phyloP scores from a whole-genome alignment of 2,113 vertebrate species.

The Istiophorus platypterus region DNA sequence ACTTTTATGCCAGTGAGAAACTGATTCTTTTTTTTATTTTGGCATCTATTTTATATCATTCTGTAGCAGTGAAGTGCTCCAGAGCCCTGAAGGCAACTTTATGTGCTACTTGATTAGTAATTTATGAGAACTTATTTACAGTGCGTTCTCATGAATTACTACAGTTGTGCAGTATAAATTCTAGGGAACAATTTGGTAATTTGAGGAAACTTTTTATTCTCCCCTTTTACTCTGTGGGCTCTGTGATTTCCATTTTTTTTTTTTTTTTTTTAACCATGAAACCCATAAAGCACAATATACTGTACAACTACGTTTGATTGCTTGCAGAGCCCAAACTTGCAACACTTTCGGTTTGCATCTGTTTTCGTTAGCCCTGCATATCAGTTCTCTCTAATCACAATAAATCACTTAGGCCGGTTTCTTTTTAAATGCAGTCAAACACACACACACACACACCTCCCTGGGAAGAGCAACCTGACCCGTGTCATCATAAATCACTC shows the following conservation, averaged over 20 bases:
- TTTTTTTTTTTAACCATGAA: background rate
- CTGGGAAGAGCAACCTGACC: conserved; percentile 21
- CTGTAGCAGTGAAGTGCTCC: background rate
- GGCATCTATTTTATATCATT: too few relatives aligned
- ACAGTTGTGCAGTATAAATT: too few relatives aligned
- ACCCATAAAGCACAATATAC: background rate
- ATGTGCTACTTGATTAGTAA: too few relatives aligned
- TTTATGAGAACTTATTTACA: too few relatives aligned
- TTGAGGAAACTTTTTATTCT: too few relatives aligned
- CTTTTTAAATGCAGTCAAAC: background rate
- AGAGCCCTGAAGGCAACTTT: background rate
- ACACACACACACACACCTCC: background rate
- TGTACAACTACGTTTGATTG: background rate
- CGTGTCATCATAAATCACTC: conserved; percentile 24
- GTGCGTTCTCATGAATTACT: too few relatives aligned
- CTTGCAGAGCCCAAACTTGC: background rate
- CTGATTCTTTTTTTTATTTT: too few relatives aligned
- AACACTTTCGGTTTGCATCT: background rate
- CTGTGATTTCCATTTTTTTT: background rate
- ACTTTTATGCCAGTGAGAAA: too few relatives aligned
- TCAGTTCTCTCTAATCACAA: background rate
- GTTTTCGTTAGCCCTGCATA: conserved; percentile 1
- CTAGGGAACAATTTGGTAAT: too few relatives aligned
- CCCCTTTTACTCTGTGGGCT: too few relatives aligned
- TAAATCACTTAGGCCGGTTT: background rate